Evolutionary conservation across 2,797 vertebrate species (phyloP).

Genomic region (Acipenser ruthenus): DNA sequence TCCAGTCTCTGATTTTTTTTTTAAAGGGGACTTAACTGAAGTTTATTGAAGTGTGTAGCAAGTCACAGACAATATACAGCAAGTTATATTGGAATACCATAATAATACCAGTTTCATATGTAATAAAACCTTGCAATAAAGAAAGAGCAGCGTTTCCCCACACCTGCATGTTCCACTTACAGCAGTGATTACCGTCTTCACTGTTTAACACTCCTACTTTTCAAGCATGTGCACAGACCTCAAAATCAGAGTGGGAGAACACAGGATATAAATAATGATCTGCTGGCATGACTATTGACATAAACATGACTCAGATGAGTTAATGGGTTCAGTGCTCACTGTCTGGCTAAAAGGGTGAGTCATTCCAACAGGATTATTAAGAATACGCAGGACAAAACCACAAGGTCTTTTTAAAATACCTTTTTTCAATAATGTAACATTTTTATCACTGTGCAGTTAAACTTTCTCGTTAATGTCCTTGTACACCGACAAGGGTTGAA

Average conservation of each 20-base stretch:
- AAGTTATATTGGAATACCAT: too few species aligned
- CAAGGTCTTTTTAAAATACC: too few species aligned
- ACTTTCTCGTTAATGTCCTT: too few species aligned
- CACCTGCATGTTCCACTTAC: neutral
- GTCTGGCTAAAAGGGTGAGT: neutral
- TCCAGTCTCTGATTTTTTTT: too few species aligned
- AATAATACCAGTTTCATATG: too few species aligned
- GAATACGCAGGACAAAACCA: too few species aligned
- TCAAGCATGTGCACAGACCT: neutral
- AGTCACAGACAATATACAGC: too few species aligned
- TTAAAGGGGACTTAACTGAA: too few species aligned
- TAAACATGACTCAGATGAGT: constrained; percentile 36
- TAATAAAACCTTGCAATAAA: neutral
- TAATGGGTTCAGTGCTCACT: neutral
- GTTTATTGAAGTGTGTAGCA: too few species aligned
- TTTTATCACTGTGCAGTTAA: too few species aligned
- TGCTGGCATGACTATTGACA: constrained; percentile 33
- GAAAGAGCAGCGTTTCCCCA: neutral
- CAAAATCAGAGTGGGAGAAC: neutral
- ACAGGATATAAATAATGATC: constrained; percentile 39
- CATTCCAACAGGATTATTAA: constrained; percentile 1
- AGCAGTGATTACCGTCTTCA: neutral
- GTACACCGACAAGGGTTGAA: too few species aligned
- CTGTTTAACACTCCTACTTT: neutral
- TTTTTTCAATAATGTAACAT: too few species aligned